phyloP scores from a whole-genome alignment of 2,888 invertebrate species.

The Aproaerema taeniolella region DNA sequence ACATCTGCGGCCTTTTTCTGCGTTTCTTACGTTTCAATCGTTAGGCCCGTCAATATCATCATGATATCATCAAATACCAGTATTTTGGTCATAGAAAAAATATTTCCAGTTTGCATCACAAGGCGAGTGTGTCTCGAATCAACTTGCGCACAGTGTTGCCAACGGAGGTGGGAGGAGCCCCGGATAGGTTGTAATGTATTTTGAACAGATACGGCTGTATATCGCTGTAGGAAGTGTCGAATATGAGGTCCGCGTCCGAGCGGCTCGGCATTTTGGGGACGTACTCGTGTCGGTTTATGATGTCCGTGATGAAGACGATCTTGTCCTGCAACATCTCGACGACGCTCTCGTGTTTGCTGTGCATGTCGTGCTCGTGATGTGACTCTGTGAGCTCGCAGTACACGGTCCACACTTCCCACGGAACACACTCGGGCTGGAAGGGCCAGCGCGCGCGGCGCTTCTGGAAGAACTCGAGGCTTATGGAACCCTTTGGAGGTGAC shows the following conservation, averaged over 20 bases:
- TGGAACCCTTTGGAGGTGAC: constrained; percentile 85
- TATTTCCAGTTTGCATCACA: constrained; percentile 78
- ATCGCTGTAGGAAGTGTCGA: constrained; percentile 94
- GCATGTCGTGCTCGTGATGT: constrained; percentile 91
- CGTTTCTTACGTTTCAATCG: too few relatives aligned
- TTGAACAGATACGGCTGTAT: constrained; percentile 98
- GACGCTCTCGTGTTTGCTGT: constrained; percentile 90
- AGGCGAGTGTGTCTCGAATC: constrained; percentile 89
- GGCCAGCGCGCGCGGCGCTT: constrained; percentile 93
- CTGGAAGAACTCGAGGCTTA: constrained; percentile 96
- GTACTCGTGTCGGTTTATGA: constrained; percentile 97
- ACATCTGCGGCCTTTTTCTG: too few relatives aligned
- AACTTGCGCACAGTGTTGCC: constrained; percentile 94
- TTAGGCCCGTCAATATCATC: too few relatives aligned
- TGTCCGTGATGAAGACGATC: constrained; percentile 95
- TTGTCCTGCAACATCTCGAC: constrained; percentile 94
- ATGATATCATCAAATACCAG: too few relatives aligned
- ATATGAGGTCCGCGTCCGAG: constrained; percentile 94
- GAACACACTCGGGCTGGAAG: constrained; percentile 93
- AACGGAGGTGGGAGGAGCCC: constrained; percentile 87
- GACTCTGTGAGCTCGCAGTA: constrained; percentile 92
- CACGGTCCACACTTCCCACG: constrained; percentile 99
- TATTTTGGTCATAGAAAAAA: too few relatives aligned
- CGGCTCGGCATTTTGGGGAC: constrained; percentile 97
- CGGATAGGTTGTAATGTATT: constrained; percentile 89